These are phyloP conservation scores for Vannuccia rotundouncinata DNA, from an alignment of 2,888 invertebrate genomes.

Conservation along the genomic window DNA sequence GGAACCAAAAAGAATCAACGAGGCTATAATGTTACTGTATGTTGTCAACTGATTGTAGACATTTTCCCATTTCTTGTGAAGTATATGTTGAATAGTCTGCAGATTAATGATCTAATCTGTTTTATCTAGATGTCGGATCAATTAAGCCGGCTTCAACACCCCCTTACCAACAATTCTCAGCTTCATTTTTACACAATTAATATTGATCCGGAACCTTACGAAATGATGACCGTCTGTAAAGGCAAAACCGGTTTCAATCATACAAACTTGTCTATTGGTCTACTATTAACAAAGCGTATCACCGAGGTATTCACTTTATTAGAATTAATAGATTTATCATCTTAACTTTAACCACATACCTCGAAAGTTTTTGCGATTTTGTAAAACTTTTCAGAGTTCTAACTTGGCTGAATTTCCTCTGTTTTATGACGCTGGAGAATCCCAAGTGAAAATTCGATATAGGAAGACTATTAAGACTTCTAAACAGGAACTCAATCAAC, in stretches of 20 bases:
- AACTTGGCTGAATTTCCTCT: conserved; percentile 26
- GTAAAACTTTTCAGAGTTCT: not conserved
- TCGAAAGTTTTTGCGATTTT: not conserved
- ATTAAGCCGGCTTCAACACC: no score
- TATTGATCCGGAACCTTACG: not conserved
- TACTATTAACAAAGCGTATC: not conserved
- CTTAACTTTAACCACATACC: not conserved
- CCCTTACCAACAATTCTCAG: no score
- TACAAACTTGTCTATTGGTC: not conserved
- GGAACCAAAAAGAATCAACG: not conserved
- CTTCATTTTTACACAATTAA: not conserved
- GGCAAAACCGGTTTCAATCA: not conserved
- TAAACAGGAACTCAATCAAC: not conserved
- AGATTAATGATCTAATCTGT: no score
- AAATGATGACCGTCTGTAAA: not conserved
- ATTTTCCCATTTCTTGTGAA: no score
- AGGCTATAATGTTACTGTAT: not conserved
- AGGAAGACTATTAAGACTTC: not conserved
- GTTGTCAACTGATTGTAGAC: no score
- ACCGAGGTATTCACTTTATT: not conserved
- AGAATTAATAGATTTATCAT: not conserved
- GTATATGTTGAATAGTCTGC: no score
- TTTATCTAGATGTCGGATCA: no score
- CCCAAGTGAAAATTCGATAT: not conserved
- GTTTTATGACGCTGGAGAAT: conserved; percentile 10